Evolutionary conservation across 1,140 invertebrate genomes (phyloP), one percentile per base, ranked within the genome.

Genomic region (Eriocheir sinensis): DNA sequence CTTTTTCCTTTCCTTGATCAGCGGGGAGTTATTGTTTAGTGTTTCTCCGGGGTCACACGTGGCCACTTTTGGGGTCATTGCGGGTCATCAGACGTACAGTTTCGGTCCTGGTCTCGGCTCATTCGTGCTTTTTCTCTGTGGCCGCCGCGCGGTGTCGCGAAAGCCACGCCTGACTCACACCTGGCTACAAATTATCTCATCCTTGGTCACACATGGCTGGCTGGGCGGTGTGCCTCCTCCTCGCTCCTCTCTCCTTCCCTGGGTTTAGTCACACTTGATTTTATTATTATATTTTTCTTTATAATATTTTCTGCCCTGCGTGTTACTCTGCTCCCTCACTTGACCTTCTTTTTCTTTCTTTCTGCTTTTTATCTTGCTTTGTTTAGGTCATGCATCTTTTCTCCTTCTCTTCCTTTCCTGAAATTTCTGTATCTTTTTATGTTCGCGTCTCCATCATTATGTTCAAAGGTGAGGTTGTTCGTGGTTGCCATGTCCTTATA

Each of bases 221-320:
- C 60, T n/a, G 21, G 60, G n/a, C n/a, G n/a, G n/a, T n/a, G n/a
- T n/a, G n/a, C n/a, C n/a, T n/a, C n/a, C n/a, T n/a, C n/a, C n/a
- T n/a, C n/a, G n/a, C n/a, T n/a, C n/a, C n/a, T n/a, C n/a, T n/a
- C n/a, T n/a, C n/a, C 60, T 72, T 27, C 48, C 60, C 27, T n/a
- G 60, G 60, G 60, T 72, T 72, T 72, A 72, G 60, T 72, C 60
- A 72, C 60, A 72, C 21, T 72, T 72, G 21, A n/a, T 72, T 72
- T 72, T n/a, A 72, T 72, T 72, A 72, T 72, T 27, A 21, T 72
- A n/a, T 72, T 72, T 72, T 72, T 72, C 60, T 21, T n/a, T n/a
- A 72, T 72, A 72, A n/a, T 72, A n/a, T 72, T 72, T n/a, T 72
- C 6, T 72, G 21, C n/a, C 27, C 3, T 8, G 21, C 21, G 1